Evolutionary conservation across 2,888 invertebrate genomes (phyloP).

Genomic region (Diogma glabrata): DNA sequence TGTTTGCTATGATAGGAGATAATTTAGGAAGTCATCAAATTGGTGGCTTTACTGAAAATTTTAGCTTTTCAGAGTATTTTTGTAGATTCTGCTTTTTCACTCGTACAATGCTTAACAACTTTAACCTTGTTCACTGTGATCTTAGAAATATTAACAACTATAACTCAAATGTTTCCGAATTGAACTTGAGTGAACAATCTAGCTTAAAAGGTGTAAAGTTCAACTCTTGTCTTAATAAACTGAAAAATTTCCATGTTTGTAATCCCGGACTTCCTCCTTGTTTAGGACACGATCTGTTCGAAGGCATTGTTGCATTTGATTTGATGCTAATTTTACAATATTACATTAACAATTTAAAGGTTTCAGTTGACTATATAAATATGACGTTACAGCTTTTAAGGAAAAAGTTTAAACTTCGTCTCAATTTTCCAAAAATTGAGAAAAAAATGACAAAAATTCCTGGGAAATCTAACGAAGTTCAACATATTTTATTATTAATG

Average conservation of each 20-base stretch:
- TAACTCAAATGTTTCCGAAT: not conserved
- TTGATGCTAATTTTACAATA: slow-evolving; percentile 20
- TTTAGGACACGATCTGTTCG: slow-evolving; percentile 23
- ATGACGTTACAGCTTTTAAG: not conserved
- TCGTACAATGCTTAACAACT: not conserved
- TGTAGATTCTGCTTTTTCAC: not conserved
- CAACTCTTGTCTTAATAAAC: slow-evolving; percentile 21
- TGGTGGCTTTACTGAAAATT: not conserved
- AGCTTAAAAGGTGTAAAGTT: slow-evolving; percentile 20
- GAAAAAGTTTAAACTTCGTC: slow-evolving; percentile 7
- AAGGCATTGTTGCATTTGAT: slow-evolving; percentile 22
- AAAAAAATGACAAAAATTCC: slow-evolving; percentile 4
- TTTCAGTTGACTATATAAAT: slow-evolving; percentile 9
- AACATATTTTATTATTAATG: slow-evolving; percentile 9
- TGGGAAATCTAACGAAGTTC: slow-evolving; percentile 13
- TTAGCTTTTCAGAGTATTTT: not conserved
- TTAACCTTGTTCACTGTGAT: not conserved
- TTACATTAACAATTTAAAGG: slow-evolving; percentile 12
- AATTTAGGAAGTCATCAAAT: slow-evolving; percentile 4
- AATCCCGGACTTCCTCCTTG: slow-evolving; percentile 24
- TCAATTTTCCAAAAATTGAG: slow-evolving; percentile 12
- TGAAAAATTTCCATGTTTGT: slow-evolving; percentile 23
- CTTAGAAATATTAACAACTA: not conserved
- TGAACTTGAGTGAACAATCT: not conserved
- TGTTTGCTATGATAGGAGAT: not conserved